Evolutionary conservation across 30 jellyfish, hydroid and myxozoan species (phyloP), one percentile per base, ranked within the genome.

Genomic region (Cassiopea xamachana): DNA sequence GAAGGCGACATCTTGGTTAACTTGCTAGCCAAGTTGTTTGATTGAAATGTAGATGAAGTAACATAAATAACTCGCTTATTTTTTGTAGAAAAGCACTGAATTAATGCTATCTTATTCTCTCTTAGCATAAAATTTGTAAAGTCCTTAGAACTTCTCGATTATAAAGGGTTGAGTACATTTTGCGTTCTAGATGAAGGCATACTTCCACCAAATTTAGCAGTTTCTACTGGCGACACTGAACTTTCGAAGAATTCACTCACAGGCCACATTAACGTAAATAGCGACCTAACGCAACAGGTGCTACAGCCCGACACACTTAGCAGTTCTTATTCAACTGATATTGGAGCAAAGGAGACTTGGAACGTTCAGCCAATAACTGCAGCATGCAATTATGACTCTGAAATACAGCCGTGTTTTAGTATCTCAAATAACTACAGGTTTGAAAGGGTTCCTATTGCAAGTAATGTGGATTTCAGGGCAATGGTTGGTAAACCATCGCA

Each of bases 191-290:
- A 86, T 60, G 93, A 86, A 47, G 83, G 82, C 82, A 73, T 55
- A n/a, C 46, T 64, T 1, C 86, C 93, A 17, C 73, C 87, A 75
- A 74, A 64, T 13, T 87, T 60, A 2, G 88, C 75, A 14, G 81
- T 86, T 14, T 86, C 87, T 55, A 87, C 60, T 60, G 82, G 87
- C 13, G 62, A 86, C 8, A 87, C 74, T 12, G 81, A 46, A 1
- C 49, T 47, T 83, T 58, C 93, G 18, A 86, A 60, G 45, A 58
- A 86, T 60, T 12, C 80, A 0, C 2, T 39, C 1, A 9, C 17
- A 71, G 17, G 7, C 80, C 80, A 71, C 9, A 6, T 55, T 43
- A 51, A 16, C 16, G 50, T 27, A 15, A 71, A 10, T 18, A 19
- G 15, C 80, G 27, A 55, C 27, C 50, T 14, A 14, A 39, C 55